Evolutionary conservation across 2,113 vertebrate genomes (phyloP).

Genomic region (Morone saxatilis): DNA sequence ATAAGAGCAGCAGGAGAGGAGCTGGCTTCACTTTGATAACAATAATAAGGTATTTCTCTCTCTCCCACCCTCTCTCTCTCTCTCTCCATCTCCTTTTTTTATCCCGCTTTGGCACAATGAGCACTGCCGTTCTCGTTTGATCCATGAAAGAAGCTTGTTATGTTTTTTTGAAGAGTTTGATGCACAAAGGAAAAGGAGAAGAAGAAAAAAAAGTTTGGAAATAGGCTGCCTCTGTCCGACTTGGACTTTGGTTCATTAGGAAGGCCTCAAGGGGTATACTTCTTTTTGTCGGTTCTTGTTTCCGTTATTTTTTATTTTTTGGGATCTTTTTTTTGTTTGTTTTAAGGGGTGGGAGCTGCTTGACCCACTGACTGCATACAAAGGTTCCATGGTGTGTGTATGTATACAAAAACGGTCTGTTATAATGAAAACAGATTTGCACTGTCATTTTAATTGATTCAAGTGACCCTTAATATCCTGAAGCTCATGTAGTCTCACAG

Average conservation of each 20-base stretch:
- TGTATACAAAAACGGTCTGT: background rate
- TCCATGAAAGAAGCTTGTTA: constrained; percentile 78
- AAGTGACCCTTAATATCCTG: background rate
- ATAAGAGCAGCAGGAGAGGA: constrained; percentile 75
- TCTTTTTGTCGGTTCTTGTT: constrained; percentile 51
- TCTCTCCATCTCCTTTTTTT: constrained; percentile 38
- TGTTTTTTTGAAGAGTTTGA: constrained; percentile 74
- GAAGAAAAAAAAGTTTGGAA: constrained; percentile 56
- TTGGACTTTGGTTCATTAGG: constrained; percentile 74
- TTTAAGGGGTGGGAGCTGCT: constrained; percentile 6
- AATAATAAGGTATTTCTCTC: constrained; percentile 80
- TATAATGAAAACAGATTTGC: background rate
- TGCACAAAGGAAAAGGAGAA: constrained; percentile 66
- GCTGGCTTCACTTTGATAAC: constrained; percentile 82
- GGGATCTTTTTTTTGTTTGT: constrained; percentile 4
- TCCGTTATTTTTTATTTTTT: constrained; percentile 30
- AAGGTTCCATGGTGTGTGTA: background rate
- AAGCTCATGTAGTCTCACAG: background rate
- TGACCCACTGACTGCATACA: constrained; percentile 31
- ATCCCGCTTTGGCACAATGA: constrained; percentile 78
- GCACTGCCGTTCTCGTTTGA: constrained; percentile 73
- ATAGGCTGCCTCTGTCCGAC: constrained; percentile 65
- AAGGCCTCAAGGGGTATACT: constrained; percentile 48
- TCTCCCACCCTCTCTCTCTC: constrained; percentile 26
- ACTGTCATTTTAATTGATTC: background rate